Conservation (phyloP, 1,140 invertebrate genomes). For the Leptinotarsa undecemlineata region DNA sequence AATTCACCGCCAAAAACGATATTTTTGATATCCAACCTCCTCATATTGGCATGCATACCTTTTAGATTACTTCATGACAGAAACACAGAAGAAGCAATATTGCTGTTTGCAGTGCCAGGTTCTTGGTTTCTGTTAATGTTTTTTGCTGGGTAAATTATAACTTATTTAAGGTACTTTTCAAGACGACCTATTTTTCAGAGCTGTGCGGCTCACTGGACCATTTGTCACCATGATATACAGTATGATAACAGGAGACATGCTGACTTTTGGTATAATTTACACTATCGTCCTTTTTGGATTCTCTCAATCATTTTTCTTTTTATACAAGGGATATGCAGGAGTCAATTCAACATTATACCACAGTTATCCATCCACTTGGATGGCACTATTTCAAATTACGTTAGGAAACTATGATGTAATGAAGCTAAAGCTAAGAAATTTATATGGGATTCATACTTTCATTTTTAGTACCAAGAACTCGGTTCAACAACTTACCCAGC, state of each 20-base stretch:
- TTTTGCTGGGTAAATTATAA: slow-evolving; percentile 85
- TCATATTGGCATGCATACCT: slow-evolving; percentile 92
- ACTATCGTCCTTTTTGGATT: slow-evolving; percentile 91
- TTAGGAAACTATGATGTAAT: slow-evolving; percentile 96
- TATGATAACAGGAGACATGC: slow-evolving; percentile 97
- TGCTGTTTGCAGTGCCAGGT: slow-evolving; percentile 90
- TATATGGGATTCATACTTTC: background rate
- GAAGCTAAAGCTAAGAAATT: slow-evolving; percentile 30
- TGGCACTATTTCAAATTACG: slow-evolving; percentile 97
- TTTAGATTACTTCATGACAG: slow-evolving; percentile 76
- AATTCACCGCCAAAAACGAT: slow-evolving; percentile 93
- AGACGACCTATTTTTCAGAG: slow-evolving; percentile 62
- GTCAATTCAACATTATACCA: slow-evolving; percentile 78
- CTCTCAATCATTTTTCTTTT: slow-evolving; percentile 94
- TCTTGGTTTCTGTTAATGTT: slow-evolving; percentile 98
- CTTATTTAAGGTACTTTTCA: slow-evolving; percentile 1
- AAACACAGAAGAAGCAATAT: slow-evolving; percentile 85
- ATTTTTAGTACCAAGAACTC: slow-evolving; percentile 86
- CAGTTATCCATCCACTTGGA: slow-evolving; percentile 90
- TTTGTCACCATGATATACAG: slow-evolving; percentile 99
- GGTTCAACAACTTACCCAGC: slow-evolving; percentile 86
- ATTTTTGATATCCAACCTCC: slow-evolving; percentile 88
- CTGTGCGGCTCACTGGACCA: slow-evolving; percentile 89
- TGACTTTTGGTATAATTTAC: slow-evolving; percentile 96
- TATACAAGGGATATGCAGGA: slow-evolving; percentile 90